Evolutionary conservation across 2,113 vertebrate species (phyloP).

Genomic region (Chaetodon auriga): DNA sequence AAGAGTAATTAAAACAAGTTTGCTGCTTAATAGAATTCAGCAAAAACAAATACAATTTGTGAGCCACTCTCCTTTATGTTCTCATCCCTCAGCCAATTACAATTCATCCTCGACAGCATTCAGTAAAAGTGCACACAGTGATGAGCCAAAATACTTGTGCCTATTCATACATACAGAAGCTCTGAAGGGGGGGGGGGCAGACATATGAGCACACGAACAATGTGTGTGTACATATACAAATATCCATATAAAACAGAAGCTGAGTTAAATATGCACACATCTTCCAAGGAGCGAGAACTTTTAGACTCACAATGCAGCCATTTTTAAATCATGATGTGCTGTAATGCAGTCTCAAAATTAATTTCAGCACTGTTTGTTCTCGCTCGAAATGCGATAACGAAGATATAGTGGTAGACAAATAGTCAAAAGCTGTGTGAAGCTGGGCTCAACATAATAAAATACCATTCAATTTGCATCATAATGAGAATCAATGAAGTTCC

Average conservation of each 20-base stretch:
- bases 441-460: conserved; percentile 20
- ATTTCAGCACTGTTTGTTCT: background rate
- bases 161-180: conserved; percentile 41
- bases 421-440: conserved; percentile 10
- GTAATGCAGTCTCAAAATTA: background rate
- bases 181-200: conserved; percentile 8
- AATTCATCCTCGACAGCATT: conserved; percentile 53
- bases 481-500: conserved; percentile 23
- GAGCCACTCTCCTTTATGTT: conserved; percentile 62
- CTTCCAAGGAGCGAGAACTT: background rate
- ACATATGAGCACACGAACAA: conserved; percentile 21
- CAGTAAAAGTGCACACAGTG: conserved; percentile 22
- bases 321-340: background rate
- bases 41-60: conserved; percentile 71
- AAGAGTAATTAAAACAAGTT: conserved; percentile 82
- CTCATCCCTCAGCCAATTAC: conserved; percentile 64
- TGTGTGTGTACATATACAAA: background rate
- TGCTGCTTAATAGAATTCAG: conserved; percentile 75
- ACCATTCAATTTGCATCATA: conserved; percentile 16
- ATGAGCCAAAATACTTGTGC: conserved; percentile 52
- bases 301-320: background rate
- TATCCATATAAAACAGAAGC: background rate
- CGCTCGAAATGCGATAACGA: background rate
- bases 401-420: background rate
- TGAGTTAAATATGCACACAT: conserved; percentile 12